Conservation (phyloP, 92 coral and sea anemone species). For the Epizoanthus scotinus region DNA sequence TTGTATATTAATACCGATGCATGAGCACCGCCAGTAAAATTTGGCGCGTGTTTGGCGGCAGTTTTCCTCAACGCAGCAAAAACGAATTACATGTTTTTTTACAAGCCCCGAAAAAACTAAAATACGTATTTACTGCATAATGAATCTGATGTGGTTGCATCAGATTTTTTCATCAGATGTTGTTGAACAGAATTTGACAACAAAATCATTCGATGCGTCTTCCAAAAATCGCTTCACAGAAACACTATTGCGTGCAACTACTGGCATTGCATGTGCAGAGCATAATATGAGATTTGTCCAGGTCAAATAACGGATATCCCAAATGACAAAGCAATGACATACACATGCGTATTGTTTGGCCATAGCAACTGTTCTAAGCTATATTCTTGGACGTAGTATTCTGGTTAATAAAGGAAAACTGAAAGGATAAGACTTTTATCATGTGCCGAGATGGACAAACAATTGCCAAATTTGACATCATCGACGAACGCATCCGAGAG, state of each 20-base stretch:
- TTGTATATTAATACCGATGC: neutral
- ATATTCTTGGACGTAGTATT: neutral
- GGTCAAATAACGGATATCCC: too few relatives aligned
- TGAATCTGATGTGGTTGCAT: neutral
- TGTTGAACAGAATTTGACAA: neutral
- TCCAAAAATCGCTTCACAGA: neutral
- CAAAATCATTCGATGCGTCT: neutral
- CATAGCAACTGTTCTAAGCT: neutral
- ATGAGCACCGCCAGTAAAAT: neutral
- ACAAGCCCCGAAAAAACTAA: neutral
- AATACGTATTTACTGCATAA: neutral
- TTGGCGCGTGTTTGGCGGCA: constrained; percentile 22
- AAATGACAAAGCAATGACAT: too few relatives aligned
- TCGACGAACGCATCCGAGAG: neutral
- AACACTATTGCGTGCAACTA: neutral
- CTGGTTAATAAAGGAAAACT: neutral
- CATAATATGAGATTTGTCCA: neutral
- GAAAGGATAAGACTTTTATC: neutral
- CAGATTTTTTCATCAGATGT: neutral
- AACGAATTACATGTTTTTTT: neutral
- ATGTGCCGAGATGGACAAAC: neutral
- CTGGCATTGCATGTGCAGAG: too few relatives aligned
- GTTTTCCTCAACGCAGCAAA: neutral
- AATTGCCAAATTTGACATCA: neutral
- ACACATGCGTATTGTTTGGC: neutral